A percentile compares a stretch with the other conserved stretches of the same genome.
Evolutionary conservation across 2,113 vertebrate species (phyloP).

Genomic region (Hirundichthys speculiger): DNA sequence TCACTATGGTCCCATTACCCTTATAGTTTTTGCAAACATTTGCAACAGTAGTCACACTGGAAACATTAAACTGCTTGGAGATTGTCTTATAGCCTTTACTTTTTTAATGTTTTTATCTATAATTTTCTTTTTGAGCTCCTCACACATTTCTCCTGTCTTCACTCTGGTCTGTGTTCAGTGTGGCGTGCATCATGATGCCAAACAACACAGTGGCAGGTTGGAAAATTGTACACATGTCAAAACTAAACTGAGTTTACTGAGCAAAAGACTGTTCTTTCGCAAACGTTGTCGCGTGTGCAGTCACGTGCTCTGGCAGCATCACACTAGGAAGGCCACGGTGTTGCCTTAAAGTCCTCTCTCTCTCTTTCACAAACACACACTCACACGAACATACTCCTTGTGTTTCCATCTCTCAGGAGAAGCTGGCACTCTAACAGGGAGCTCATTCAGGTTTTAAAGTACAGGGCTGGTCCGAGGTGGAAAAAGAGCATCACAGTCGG

Average conservation of each 20-base stretch:
- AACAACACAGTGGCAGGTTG: too few species aligned
- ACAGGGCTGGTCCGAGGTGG: constrained; percentile 63
- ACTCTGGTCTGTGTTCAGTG: too few species aligned
- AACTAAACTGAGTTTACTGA: neutral
- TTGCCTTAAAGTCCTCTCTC: constrained; percentile 16
- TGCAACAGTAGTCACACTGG: too few species aligned
- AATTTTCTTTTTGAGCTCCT: too few species aligned
- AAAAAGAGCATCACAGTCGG: constrained; percentile 70
- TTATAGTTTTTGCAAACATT: too few species aligned
- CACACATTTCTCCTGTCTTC: too few species aligned
- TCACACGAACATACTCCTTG: constrained; percentile 22
- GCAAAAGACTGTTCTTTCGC: constrained; percentile 22
- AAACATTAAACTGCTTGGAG: too few species aligned
- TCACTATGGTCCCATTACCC: too few species aligned
- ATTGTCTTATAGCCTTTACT: too few species aligned
- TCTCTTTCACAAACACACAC: constrained; percentile 7
- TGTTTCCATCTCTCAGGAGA: constrained; percentile 44
- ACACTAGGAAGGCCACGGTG: constrained; percentile 33
- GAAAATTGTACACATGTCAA: too few species aligned
- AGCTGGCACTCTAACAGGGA: constrained; percentile 71
- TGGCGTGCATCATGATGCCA: too few species aligned
- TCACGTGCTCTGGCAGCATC: constrained; percentile 28
- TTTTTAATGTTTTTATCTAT: too few species aligned
- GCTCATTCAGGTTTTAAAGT: constrained; percentile 64
- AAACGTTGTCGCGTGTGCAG: constrained; percentile 8